Conservation (phyloP, 2,113 vertebrate species). For the Nansenia antarctica region DNA sequence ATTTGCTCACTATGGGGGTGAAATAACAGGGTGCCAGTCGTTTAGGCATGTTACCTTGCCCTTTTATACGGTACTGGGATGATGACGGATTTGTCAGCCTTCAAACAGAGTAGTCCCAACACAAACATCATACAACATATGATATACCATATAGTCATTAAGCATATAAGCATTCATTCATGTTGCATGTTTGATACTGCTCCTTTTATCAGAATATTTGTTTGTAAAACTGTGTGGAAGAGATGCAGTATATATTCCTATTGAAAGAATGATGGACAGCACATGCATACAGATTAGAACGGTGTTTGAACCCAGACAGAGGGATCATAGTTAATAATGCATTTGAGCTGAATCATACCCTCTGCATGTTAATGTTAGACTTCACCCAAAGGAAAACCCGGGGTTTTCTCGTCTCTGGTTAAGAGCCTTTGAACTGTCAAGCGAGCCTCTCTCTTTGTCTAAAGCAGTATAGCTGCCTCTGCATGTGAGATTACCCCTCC, state of each 20-base stretch:
- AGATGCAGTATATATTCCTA: neutral
- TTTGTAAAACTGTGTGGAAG: conserved; percentile 1
- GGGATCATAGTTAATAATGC: conserved; percentile 32
- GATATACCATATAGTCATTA: too few species aligned
- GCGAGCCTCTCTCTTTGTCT: conserved; percentile 1
- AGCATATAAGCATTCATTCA: too few species aligned
- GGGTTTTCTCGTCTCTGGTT: neutral
- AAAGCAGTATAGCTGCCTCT: neutral
- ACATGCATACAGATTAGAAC: neutral
- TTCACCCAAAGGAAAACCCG: neutral
- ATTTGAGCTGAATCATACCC: conserved; percentile 8
- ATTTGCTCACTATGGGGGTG: too few species aligned
- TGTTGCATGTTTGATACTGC: conserved; percentile 5
- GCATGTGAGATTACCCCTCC: neutral
- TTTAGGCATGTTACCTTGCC: too few species aligned
- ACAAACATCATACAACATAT: too few species aligned
- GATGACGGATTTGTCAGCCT: too few species aligned
- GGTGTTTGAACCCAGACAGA: neutral
- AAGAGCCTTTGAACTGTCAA: conserved; percentile 7
- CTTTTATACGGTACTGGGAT: too few species aligned
- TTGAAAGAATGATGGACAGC: conserved; percentile 1
- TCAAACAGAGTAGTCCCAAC: too few species aligned
- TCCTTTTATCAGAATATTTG: neutral
- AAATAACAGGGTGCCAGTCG: too few species aligned
- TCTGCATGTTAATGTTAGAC: neutral